These are phyloP conservation scores for Ferdinandea cuprea DNA, from an alignment of 2,888 invertebrate genomes.

Conservation along the genomic window DNA sequence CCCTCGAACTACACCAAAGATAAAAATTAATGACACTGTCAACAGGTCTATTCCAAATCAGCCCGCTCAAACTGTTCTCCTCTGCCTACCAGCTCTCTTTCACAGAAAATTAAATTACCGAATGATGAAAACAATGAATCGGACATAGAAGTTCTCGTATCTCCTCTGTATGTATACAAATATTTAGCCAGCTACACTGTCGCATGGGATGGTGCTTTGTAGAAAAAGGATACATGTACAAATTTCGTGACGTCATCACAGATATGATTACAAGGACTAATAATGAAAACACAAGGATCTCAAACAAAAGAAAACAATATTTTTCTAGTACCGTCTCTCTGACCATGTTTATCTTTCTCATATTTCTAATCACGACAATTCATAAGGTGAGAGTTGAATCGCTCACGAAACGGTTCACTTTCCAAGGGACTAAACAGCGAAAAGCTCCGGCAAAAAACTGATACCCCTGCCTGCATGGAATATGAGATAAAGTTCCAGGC, in stretches of 20 bases:
- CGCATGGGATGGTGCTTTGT: neutral
- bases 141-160: neutral
- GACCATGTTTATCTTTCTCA: conserved; percentile 27
- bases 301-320: conserved; percentile 9
- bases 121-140: conserved; percentile 21
- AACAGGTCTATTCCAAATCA: conserved; percentile 30
- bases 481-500: neutral
- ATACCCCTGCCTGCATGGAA: conserved; percentile 39
- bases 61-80: neutral
- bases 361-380: no score
- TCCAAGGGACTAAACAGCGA: neutral
- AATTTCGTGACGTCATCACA: conserved; percentile 49
- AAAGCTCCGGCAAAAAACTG: conserved; percentile 55
- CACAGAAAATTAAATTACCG: conserved; percentile 26
- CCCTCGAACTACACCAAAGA: conserved; percentile 27
- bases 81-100: neutral
- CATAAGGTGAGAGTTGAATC: conserved; percentile 2
- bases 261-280: conserved; percentile 60
- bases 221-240: neutral
- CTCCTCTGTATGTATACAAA: neutral
- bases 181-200: neutral
- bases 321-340: neutral
- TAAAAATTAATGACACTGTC: conserved; percentile 52
- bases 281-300: no score
- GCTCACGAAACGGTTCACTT: conserved; percentile 51